Evolutionary conservation across 2,888 invertebrate genomes (phyloP).

Genomic region (Periphyllus acericola): DNA sequence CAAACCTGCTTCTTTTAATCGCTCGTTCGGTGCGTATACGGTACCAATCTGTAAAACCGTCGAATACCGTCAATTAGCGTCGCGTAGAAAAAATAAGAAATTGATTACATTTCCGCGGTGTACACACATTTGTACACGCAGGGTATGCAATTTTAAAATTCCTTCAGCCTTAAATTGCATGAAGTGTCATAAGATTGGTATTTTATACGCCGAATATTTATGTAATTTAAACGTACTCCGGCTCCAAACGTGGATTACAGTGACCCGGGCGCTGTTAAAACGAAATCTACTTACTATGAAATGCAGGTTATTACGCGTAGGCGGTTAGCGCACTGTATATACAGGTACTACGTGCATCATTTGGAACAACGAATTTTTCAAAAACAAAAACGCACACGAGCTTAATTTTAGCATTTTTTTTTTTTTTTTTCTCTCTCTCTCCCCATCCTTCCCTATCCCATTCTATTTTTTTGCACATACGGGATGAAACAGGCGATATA

Average conservation of each 20-base stretch:
- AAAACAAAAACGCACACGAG: neutral
- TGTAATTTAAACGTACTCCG: conserved; percentile 14
- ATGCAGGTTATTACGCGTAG: neutral
- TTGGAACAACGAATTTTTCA: neutral
- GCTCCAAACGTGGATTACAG: conserved; percentile 4
- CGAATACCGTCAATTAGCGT: too few relatives aligned
- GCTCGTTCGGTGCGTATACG: too few relatives aligned
- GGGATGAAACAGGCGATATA: neutral
- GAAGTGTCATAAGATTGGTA: neutral
- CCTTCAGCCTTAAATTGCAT: neutral
- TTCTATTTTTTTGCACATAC: neutral
- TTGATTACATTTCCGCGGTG: too few relatives aligned
- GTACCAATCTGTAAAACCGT: too few relatives aligned
- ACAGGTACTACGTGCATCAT: neutral
- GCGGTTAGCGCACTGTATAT: neutral
- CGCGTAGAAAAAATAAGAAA: too few relatives aligned
- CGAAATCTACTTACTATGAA: conserved; percentile 2
- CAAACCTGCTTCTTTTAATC: too few relatives aligned
- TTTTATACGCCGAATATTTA: conserved; percentile 24
- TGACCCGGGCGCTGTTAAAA: neutral
- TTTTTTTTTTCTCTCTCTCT: neutral
- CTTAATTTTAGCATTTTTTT: neutral
- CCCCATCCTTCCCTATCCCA: too few relatives aligned
- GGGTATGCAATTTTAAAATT: neutral
- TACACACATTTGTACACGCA: too few relatives aligned